Evolutionary conservation across 2,797 vertebrate genomes (phyloP).

Genomic region (Macroramphosus scolopax): DNA sequence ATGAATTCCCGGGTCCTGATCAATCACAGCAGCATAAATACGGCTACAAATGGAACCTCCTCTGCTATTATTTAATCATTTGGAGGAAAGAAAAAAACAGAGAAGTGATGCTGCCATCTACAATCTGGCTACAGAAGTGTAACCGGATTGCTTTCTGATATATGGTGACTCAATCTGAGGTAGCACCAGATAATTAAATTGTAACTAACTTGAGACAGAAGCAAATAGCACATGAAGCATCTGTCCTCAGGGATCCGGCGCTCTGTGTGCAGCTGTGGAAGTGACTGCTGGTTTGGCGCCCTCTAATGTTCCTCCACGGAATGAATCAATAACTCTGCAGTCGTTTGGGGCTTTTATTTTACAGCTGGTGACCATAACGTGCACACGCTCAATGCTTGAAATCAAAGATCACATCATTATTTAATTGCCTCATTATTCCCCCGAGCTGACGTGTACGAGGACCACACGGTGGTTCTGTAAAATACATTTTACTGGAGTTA

Average conservation of each 20-base stretch:
- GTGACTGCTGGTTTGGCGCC: constrained; percentile 46
- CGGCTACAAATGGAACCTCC: too few species aligned
- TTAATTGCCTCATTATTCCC: constrained; percentile 14
- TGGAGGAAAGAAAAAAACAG: too few species aligned
- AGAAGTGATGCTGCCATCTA: too few species aligned
- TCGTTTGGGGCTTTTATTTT: background rate
- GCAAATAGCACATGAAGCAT: background rate
- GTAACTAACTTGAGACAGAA: background rate
- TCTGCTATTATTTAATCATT: too few species aligned
- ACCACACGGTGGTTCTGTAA: constrained; percentile 3
- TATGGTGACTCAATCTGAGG: background rate
- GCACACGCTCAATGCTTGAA: constrained; percentile 17
- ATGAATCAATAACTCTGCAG: constrained; percentile 17
- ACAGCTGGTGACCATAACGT: constrained; percentile 22
- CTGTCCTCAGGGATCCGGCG: background rate
- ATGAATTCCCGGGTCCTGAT: constrained; percentile 15
- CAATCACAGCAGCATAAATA: too few species aligned
- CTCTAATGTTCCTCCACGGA: constrained; percentile 45
- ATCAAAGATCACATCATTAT: constrained; percentile 8
- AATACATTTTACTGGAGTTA: constrained; percentile 29
- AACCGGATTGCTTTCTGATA: too few species aligned
- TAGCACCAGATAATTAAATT: too few species aligned
- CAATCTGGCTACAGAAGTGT: too few species aligned
- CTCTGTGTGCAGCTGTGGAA: background rate
- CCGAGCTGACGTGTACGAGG: background rate